A percentile compares a stretch with the other conserved stretches of the same genome.
Conservation (phyloP, 2,888 invertebrate genomes). For the Sialis fuliginosa region DNA sequence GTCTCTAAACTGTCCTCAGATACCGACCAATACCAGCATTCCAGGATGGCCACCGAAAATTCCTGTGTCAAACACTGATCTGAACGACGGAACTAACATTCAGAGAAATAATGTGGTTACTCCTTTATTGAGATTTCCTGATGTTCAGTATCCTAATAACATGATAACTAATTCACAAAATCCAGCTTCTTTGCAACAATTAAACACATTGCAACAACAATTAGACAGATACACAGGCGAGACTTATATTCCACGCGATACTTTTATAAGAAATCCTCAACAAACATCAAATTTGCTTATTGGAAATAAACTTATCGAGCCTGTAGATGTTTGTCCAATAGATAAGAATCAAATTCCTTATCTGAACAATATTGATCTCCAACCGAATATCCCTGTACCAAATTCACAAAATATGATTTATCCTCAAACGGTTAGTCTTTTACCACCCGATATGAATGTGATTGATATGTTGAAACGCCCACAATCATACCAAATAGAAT, state of each 20-base stretch:
- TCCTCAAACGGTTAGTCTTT: conserved; percentile 20
- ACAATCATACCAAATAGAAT: conserved; percentile 30
- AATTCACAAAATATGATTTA: conserved; percentile 1
- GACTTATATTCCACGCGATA: conserved; percentile 22
- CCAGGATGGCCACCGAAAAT: conserved; percentile 3
- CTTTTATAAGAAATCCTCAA: conserved; percentile 10
- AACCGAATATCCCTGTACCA: conserved; percentile 16
- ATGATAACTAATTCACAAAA: conserved; percentile 3
- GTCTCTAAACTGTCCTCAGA: not conserved
- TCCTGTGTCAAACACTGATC: not conserved
- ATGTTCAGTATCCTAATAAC: conserved; percentile 4
- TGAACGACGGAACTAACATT: no score
- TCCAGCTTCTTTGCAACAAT: not conserved
- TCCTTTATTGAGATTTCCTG: conserved; percentile 5
- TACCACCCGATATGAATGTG: conserved; percentile 35
- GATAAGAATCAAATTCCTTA: conserved; percentile 35
- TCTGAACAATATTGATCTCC: conserved; percentile 37
- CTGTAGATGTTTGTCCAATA: conserved; percentile 10
- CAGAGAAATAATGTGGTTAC: not conserved
- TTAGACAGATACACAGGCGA: conserved; percentile 15
- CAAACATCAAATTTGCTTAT: conserved; percentile 14
- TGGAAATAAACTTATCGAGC: conserved; percentile 12
- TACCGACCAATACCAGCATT: not conserved
- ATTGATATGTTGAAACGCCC: conserved; percentile 37
- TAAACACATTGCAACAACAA: not conserved